phyloP scores from a whole-genome alignment of 2,113 vertebrate species.

The Amblyopsis rosae region DNA sequence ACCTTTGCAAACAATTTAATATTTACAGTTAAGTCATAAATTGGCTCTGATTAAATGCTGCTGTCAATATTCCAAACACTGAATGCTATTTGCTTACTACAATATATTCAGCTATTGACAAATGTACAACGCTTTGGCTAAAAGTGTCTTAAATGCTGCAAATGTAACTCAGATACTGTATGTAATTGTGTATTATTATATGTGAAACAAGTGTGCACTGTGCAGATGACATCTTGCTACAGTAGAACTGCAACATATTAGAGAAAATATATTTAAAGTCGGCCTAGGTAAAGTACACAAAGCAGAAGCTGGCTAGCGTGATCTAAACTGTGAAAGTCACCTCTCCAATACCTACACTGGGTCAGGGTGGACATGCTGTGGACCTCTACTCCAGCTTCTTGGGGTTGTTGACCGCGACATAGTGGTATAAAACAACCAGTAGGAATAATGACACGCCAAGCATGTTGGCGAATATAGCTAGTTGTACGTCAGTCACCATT shows the following conservation, averaged over 20 bases:
- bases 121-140: no score
- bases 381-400: constrained; percentile 86
- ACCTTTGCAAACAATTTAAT: neutral
- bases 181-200: neutral
- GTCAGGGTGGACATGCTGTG: neutral
- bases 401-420: constrained; percentile 97
- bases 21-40: neutral
- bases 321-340: constrained; percentile 17
- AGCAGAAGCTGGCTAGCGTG: no score
- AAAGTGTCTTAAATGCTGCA: no score
- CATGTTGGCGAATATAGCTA: constrained; percentile 98
- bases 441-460: constrained; percentile 95
- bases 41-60: no score
- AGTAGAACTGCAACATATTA: no score
- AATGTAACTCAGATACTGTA: neutral
- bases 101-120: no score
- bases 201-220: neutral
- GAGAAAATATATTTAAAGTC: no score
- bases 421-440: constrained; percentile 94
- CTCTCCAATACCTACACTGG: constrained; percentile 11
- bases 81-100: no score
- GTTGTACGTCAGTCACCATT: constrained; percentile 97
- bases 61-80: no score
- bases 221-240: no score
- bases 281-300: no score